Evolutionary conservation across 2,888 invertebrate species (phyloP), one percentile per base, ranked within the genome.

Genomic region (Agrotis ipsilon): DNA sequence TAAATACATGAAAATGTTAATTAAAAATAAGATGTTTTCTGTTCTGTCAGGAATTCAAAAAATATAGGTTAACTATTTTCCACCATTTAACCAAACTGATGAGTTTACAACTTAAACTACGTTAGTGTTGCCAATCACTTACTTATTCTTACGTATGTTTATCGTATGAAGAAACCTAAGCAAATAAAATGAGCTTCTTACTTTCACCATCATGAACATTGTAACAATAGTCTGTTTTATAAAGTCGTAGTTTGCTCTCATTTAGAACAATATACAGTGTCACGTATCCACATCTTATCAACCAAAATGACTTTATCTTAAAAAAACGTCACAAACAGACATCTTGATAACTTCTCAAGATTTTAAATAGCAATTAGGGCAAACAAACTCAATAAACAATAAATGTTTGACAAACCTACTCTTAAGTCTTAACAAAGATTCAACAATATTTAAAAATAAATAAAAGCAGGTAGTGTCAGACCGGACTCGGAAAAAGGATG

Each of bases 401-500:
- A 59, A 19, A 16, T 57, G 43, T 57, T 62, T 61, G n/a, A 18
- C 57, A 48, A 72, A 55, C 46, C 19, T 14, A 49, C 49, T 46
- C 19, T 14, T n/a, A n/a, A 49, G 45, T 46, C 27, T 27, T 80
- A 32, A 43, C n/a, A 48, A 80, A 52, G 14, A 64, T 11, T 16
- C 16, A 19, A 57, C 18, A 43, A 13, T n/a, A 39, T 45, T 18
- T n/a, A 16, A 4, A 18, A 43, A 39, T 18, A 24, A 16, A 62
- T 21, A 54, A n/a, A 64, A 63, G 2, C 24, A n/a, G 24, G 14
- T 49, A 14, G 16, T 63, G 19, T 43, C 43, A 57, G 54, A 63
- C 52, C 63, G 45, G 45, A 61, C 54, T 79, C 68, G 27, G 51
- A 64, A 78, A 59, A 39, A 78, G 83, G 81, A 86, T 80, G 75